Base-by-base conservation (phyloP, 2,888 invertebrate genomes). In the Cataglyphis albicans region DNA sequence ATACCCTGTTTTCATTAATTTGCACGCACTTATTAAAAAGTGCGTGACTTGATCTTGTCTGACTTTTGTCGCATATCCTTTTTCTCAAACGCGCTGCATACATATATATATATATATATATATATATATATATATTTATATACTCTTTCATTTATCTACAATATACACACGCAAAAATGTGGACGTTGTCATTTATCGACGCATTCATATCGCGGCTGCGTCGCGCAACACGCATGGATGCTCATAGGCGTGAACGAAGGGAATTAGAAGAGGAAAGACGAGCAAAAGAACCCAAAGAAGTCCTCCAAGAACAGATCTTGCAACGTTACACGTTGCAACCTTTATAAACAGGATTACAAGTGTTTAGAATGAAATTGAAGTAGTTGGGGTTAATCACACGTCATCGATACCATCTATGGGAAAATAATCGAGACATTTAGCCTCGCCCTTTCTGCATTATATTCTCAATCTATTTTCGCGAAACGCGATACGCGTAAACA, bases 301-400 rank as follows among this genome's bases (percentile, higher is more conserved):
- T 84, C 82, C 73, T 74, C 29, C 25, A 57, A 61, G 65, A 80
- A 76, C 82, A 70, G 81, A 73, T 76, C 68, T 81, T 21, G 70
- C 57, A 61, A 61, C 63, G 32, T 65, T 72, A 6, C 55, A 55
- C 70, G n/a, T 75, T 61, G 72, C 25, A 29, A 21, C 70, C 74
- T 75, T 76, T 83, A 61, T 84, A 89, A 87, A 89, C 81, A 82
- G 88, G 85, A 87, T 89, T 89, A 89, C 89, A 87, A 84, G 78
- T 86, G 89, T 89, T 61, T 68, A 6, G 65, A 83, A 64, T 73
- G 55, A 78, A 87, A 78, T 61, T 61, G 70, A 85, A 74, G 84
- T 81, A 81, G 52, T 64, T 48, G 57, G 80, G n/a, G 70, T 70
- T 81, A 85, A 89, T 89, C 85, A 83, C 70, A 48, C 68, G 75